phyloP scores from a whole-genome alignment of 2,888 invertebrate genomes.

The Galerucella pusilla region DNA sequence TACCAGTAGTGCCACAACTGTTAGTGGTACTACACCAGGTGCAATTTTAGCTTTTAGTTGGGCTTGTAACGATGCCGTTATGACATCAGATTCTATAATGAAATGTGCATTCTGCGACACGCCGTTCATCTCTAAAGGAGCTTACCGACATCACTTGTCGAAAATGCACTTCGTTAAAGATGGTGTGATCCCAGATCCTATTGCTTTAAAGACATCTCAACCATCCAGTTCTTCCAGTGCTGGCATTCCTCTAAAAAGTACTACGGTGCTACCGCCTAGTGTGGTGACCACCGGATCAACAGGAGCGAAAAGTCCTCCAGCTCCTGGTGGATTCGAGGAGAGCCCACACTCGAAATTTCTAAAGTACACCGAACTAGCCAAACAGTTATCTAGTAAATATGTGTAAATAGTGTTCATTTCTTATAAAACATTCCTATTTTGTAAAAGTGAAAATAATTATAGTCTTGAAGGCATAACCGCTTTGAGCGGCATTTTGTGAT shows the following conservation, averaged over 20 bases:
- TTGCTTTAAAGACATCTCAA: slow-evolving; percentile 69
- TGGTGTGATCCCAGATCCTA: slow-evolving; percentile 83
- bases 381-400: slow-evolving; percentile 97
- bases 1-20: slow-evolving; percentile 59
- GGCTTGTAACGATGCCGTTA: slow-evolving; percentile 93
- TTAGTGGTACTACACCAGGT: slow-evolving; percentile 75
- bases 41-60: slow-evolving; percentile 91
- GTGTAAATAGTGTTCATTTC: slow-evolving; percentile 71
- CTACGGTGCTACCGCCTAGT: slow-evolving; percentile 50
- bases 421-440: slow-evolving; percentile 46
- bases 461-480: slow-evolving; percentile 58
- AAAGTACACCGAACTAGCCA: slow-evolving; percentile 98
- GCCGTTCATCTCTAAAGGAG: slow-evolving; percentile 95
- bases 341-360: slow-evolving; percentile 97
- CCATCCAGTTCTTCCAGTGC: slow-evolving; percentile 51
- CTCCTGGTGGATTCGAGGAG: slow-evolving; percentile 78
- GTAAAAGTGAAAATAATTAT: slow-evolving; percentile 50
- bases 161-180: slow-evolving; percentile 97
- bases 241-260: slow-evolving; percentile 58
- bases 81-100: slow-evolving; percentile 88
- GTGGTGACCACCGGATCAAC: slow-evolving; percentile 51
- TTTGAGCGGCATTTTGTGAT: slow-evolving; percentile 73
- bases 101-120: slow-evolving; percentile 96
- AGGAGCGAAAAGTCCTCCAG: slow-evolving; percentile 62
- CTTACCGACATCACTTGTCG: slow-evolving; percentile 94